Conservation (phyloP, 2,113 vertebrate species). For the Callorhinus ursinus region DNA sequence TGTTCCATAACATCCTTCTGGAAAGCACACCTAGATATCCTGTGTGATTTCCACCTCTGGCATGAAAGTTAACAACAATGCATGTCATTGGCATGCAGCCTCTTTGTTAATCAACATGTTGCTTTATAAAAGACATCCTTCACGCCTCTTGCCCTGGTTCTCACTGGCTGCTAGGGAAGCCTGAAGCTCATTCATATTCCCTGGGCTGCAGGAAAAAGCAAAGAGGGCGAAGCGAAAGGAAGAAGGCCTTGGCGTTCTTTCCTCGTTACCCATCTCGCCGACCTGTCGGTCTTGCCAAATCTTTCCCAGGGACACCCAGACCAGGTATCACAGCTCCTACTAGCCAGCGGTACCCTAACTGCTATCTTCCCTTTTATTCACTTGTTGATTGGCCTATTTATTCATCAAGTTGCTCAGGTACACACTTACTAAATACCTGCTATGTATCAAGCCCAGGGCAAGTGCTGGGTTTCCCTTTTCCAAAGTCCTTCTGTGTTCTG, state of each 20-base stretch:
- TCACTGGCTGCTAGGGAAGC: not conserved
- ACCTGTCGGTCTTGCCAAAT: not conserved
- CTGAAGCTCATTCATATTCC: not conserved
- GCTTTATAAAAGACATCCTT: not conserved
- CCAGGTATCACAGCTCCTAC: fast-evolving
- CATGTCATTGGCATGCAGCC: not conserved
- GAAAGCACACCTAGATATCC: not conserved
- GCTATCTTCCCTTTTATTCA: not conserved
- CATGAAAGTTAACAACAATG: not conserved
- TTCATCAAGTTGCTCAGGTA: not conserved
- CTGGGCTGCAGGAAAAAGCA: not conserved
- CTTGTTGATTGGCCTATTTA: not conserved
- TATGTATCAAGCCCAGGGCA: not conserved
- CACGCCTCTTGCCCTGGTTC: not conserved
- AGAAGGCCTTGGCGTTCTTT: not conserved
- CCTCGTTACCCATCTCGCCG: fast-evolving
- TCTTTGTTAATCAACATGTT: not conserved
- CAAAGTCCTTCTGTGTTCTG: not conserved
- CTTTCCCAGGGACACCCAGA: not conserved
- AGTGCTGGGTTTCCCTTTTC: not conserved
- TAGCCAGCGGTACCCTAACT: no score
- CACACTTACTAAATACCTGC: not conserved
- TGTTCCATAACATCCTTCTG: conserved; percentile 44
- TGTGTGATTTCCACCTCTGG: conserved; percentile 22
- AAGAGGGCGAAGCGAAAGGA: not conserved